phyloP scores from a whole-genome alignment of 92 coral and sea anemone genomes.

The Parazoanthus atlanticus region DNA sequence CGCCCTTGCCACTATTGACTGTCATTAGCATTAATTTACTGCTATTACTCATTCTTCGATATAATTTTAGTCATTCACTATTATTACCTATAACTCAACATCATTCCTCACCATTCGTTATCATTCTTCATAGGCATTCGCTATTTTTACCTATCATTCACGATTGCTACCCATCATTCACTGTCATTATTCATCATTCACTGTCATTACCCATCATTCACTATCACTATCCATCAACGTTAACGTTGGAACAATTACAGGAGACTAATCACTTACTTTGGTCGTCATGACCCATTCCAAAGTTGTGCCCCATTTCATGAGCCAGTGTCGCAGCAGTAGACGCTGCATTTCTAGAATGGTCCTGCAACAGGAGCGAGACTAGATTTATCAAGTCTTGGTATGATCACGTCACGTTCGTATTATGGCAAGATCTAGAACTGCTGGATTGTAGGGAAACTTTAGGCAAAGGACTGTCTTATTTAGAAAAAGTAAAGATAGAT shows the following conservation, averaged over 20 bases:
- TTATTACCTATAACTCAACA: too few relatives aligned
- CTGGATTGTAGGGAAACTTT: too few relatives aligned
- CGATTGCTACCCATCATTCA: background rate
- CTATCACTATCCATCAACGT: background rate
- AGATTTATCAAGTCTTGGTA: too few relatives aligned
- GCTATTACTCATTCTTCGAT: background rate
- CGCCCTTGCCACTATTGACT: too few relatives aligned
- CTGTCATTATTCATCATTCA: too few relatives aligned
- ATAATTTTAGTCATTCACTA: background rate
- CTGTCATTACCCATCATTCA: too few relatives aligned
- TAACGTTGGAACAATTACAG: background rate
- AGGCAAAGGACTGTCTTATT: background rate
- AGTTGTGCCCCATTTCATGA: conserved; percentile 62
- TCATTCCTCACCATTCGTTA: too few relatives aligned
- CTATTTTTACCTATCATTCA: background rate
- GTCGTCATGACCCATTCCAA: conserved; percentile 45
- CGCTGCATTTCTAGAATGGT: conserved; percentile 6
- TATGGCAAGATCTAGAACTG: too few relatives aligned
- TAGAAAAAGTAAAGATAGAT: background rate
- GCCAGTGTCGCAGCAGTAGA: conserved; percentile 44
- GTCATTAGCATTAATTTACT: background rate
- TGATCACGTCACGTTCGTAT: background rate
- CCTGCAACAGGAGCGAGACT: background rate
- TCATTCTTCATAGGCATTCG: background rate
- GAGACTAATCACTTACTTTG: background rate